Evolutionary conservation across 2,797 vertebrate genomes (phyloP), one percentile per base, ranked within the genome.

Genomic region (Pelochelys cantorii): DNA sequence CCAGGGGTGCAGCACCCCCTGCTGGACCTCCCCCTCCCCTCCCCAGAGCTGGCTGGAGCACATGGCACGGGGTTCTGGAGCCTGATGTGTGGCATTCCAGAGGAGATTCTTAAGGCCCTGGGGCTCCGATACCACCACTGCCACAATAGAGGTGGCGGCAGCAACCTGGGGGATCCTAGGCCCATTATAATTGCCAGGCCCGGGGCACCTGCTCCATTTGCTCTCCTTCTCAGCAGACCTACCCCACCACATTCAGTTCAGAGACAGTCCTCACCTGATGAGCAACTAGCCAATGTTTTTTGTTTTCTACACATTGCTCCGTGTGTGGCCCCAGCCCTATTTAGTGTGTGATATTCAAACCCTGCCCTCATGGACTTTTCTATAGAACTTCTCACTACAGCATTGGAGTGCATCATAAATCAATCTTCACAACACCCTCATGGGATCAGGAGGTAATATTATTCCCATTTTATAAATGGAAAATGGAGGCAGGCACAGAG

Each of bases 321-420:
- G 15, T 25, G 12, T 48, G 42, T 77, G 37, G 12, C 42, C 25
- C 5, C 42, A 42, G 25, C 74, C 3, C 79, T 84, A 71, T 74
- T 92, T 85, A 2, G 3, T 87, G 71, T 1, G 81, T 23, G 23
- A 1, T 88, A 95, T 92, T 60, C 54, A 87, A 34, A 77, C 23
- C 9, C 54, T 87, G 15, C 20, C 81, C 34, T 74, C 29, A 42
- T 65, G 15, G 13, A 1, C 48, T 48, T 80, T 85, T 7, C 18
- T 57, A 85, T 81, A 7, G 3, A 56, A 4, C 31, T 5, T 65
- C 34, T 68, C 65, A 3, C 68, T 95, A 77, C 88, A 5, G 25
- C 85, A 4, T 85, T 87, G 4, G 1, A 12, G 37, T 17, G 42
- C 89, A 86, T 92, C 86, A 54, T 42, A 84, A 62, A n/a, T 79